Conservation (phyloP, 1,140 invertebrate genomes). For the Dinoponera quadriceps region DNA sequence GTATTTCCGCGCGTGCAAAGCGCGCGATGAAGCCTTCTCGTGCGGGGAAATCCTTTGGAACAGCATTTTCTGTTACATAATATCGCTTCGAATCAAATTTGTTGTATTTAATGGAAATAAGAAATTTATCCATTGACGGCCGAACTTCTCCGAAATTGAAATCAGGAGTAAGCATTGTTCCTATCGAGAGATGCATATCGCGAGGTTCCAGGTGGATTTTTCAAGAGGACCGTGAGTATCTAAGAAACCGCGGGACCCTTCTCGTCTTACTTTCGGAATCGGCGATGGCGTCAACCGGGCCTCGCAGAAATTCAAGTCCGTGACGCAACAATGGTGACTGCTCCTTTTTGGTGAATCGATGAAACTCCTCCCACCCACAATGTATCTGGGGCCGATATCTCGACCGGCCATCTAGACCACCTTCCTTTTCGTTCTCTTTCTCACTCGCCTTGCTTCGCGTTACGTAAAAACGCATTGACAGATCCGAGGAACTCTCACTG, state of each 20-base stretch:
- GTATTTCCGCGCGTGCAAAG: not conserved
- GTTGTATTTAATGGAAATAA: too few species aligned
- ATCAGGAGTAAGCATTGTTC: constrained; percentile 14
- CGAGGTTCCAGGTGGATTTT: constrained; percentile 57
- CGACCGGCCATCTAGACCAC: constrained; percentile 73
- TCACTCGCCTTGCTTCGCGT: constrained; percentile 34
- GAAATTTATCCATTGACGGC: not conserved
- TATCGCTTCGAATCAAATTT: not conserved
- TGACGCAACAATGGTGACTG: constrained; percentile 83
- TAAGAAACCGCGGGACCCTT: constrained; percentile 74
- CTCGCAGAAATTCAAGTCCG: constrained; percentile 80
- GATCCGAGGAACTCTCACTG: constrained; percentile 41
- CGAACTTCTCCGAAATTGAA: not conserved
- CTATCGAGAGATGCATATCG: constrained; percentile 56
- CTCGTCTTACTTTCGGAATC: constrained; percentile 80
- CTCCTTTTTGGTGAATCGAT: constrained; percentile 75
- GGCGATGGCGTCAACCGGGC: constrained; percentile 67
- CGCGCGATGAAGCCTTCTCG: not conserved
- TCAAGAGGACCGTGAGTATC: constrained; percentile 50
- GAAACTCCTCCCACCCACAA: constrained; percentile 81
- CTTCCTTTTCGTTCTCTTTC: constrained; percentile 50
- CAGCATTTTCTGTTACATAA: not conserved
- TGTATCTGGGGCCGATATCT: constrained; percentile 74
- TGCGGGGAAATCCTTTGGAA: not conserved
- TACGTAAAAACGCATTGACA: constrained; percentile 69